Percentiles rank a stretch among this genome's conserved stretches.
phyloP scores from a whole-genome alignment of 2,888 invertebrate genomes.

The Acrobeloides nanus region DNA sequence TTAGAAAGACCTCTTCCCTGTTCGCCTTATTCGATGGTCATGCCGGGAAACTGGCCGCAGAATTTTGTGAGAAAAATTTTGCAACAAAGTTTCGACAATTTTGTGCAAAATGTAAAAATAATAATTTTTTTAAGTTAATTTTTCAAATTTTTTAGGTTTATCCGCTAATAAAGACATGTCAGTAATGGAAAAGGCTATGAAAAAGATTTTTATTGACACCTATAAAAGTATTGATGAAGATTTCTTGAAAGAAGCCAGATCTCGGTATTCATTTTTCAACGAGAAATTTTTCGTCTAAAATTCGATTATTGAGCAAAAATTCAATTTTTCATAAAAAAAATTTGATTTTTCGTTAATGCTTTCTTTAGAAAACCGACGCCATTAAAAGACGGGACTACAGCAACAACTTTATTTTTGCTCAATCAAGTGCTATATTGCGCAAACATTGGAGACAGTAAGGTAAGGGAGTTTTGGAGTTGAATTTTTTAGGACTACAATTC shows the following conservation, averaged over 20 bases:
- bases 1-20: conserved; percentile 49
- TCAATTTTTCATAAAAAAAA: too few relatives aligned
- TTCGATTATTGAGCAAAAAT: too few relatives aligned
- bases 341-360: too few relatives aligned
- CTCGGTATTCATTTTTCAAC: too few relatives aligned
- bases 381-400: conserved; percentile 61
- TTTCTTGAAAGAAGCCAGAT: conserved; percentile 57
- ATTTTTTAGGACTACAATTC: conserved; percentile 6
- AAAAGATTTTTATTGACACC: conserved; percentile 55
- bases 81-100: conserved; percentile 53
- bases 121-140: conserved; percentile 44
- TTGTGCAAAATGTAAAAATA: conserved; percentile 48
- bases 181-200: conserved; percentile 55
- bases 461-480: conserved; percentile 24
- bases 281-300: too few relatives aligned
- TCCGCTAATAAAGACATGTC: not conserved
- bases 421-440: conserved; percentile 58
- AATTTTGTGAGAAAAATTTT: conserved; percentile 54
- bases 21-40: conserved; percentile 60
- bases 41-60: conserved; percentile 57
- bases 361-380: conserved; percentile 59
- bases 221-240: conserved; percentile 59
- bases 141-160: conserved; percentile 36
- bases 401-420: conserved; percentile 57
- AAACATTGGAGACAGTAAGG: conserved; percentile 60